These are phyloP conservation scores for Tromatobia lineatoria DNA, from an alignment of 2,888 invertebrate genomes.

Conservation along the genomic window DNA sequence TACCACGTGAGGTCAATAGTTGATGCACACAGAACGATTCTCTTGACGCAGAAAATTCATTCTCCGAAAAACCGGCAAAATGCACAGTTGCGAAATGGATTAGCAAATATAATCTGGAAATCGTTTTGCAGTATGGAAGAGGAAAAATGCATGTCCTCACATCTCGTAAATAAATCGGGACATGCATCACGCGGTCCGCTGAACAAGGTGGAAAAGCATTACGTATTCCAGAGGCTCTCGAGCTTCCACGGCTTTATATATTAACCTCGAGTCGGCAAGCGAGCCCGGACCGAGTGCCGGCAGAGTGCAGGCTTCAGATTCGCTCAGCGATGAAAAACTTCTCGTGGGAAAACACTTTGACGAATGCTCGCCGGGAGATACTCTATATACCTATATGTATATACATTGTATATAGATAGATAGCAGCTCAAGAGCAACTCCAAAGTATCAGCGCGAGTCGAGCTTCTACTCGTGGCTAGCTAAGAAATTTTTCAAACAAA, in stretches of 20 bases:
- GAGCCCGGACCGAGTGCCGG: conserved; percentile 16
- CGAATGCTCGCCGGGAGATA: conserved; percentile 61
- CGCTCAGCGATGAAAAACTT: conserved; percentile 65
- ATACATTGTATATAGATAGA: conserved; percentile 8
- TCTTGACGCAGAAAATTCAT: not conserved
- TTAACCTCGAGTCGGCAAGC: conserved; percentile 67
- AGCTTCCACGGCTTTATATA: conserved; percentile 66
- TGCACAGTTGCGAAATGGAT: conserved; percentile 11
- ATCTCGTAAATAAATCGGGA: conserved; percentile 30
- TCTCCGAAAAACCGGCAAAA: not conserved
- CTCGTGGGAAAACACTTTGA: conserved; percentile 69
- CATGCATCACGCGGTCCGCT: conserved; percentile 6
- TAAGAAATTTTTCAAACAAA: conserved; percentile 13
- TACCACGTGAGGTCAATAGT: not conserved
- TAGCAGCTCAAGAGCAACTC: not conserved
- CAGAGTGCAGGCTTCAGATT: conserved; percentile 67
- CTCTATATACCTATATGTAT: conserved; percentile 14
- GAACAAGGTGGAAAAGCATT: conserved; percentile 54
- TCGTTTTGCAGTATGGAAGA: conserved; percentile 30
- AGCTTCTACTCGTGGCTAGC: not conserved
- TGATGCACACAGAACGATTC: not conserved
- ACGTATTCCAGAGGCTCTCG: conserved; percentile 70
- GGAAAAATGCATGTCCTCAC: conserved; percentile 14
- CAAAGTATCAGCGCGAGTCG: not conserved
- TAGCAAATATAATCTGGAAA: conserved; percentile 33